These are phyloP conservation scores for Phalanger gymnotis DNA, from an alignment of 2,797 vertebrate genomes.

Conservation along the genomic window DNA sequence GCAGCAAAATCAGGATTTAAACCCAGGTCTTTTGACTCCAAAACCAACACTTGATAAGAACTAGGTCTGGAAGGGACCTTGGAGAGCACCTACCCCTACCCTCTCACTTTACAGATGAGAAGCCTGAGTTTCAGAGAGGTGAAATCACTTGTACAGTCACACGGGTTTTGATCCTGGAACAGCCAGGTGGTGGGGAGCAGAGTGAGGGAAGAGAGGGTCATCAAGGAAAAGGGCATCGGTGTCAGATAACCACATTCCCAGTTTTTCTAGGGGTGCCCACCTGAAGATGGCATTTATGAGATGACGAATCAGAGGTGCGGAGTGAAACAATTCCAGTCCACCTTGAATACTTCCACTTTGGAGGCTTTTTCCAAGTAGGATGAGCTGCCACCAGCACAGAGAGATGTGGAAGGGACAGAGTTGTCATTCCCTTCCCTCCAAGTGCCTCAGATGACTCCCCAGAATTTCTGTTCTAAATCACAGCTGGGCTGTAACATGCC, in stretches of 20 bases:
- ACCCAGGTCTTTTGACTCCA: background rate
- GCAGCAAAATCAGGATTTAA: background rate
- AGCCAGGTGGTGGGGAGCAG: background rate
- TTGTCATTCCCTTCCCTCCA: background rate
- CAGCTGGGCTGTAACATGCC: background rate
- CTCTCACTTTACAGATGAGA: background rate
- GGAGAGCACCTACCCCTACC: too few species aligned
- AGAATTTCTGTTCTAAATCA: background rate
- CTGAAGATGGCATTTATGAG: background rate
- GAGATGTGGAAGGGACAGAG: background rate
- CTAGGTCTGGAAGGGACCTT: too few species aligned
- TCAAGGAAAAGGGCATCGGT: too few species aligned
- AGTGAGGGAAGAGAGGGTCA: too few species aligned
- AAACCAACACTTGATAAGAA: background rate
- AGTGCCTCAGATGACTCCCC: background rate
- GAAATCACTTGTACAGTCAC: background rate
- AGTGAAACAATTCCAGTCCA: background rate
- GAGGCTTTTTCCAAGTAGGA: background rate
- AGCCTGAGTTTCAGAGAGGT: background rate
- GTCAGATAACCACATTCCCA: background rate
- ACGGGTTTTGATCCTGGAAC: background rate
- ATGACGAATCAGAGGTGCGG: background rate
- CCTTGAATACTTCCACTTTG: too few species aligned
- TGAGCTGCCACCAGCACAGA: background rate
- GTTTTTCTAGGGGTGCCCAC: background rate